Evolutionary conservation across 2,888 invertebrate species (phyloP).

Genomic region (Xiphydria camelus): DNA sequence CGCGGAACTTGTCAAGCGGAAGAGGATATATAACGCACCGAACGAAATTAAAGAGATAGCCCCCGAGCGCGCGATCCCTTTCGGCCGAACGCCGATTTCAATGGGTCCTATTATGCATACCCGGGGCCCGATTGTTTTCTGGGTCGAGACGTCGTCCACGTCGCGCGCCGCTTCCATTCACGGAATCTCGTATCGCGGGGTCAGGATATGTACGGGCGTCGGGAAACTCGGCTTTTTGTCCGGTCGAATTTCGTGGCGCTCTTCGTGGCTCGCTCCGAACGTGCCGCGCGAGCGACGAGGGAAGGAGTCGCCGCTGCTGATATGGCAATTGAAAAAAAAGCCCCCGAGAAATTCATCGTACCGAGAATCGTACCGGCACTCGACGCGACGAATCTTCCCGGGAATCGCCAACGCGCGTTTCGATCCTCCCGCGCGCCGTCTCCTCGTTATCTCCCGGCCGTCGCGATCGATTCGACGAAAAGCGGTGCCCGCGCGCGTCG

Average conservation of each 20-base stretch:
- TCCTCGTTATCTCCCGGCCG: too few species aligned
- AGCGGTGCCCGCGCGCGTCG: too few species aligned
- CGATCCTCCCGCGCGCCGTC: too few species aligned
- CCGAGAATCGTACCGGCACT: too few species aligned
- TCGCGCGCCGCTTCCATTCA: neutral
- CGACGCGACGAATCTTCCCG: too few species aligned
- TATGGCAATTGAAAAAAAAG: too few species aligned
- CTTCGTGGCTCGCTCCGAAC: too few species aligned
- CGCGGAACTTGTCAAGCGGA: neutral
- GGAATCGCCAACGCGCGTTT: too few species aligned
- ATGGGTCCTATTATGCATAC: slow-evolving; percentile 23
- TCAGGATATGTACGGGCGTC: slow-evolving; percentile 6
- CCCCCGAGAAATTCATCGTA: too few species aligned
- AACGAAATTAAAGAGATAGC: slow-evolving; percentile 19
- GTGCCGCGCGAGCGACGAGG: too few species aligned
- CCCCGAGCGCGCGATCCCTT: slow-evolving; percentile 5
- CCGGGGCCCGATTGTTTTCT: slow-evolving; percentile 26
- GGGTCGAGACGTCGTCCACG: slow-evolving; percentile 17
- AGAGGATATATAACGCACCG: neutral
- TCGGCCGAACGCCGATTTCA: slow-evolving; percentile 15
- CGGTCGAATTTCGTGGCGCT: neutral
- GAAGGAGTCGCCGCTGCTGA: too few species aligned
- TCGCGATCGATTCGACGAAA: too few species aligned
- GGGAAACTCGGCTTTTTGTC: slow-evolving; percentile 14
- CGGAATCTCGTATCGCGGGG: slow-evolving; percentile 18